A percentile compares a stretch with the other conserved stretches of the same genome.
These are phyloP conservation scores for Lycopodina hypogea DNA, from an alignment of 37 sponge, comb jelly and placozoan genomes.

Conservation along the genomic window DNA sequence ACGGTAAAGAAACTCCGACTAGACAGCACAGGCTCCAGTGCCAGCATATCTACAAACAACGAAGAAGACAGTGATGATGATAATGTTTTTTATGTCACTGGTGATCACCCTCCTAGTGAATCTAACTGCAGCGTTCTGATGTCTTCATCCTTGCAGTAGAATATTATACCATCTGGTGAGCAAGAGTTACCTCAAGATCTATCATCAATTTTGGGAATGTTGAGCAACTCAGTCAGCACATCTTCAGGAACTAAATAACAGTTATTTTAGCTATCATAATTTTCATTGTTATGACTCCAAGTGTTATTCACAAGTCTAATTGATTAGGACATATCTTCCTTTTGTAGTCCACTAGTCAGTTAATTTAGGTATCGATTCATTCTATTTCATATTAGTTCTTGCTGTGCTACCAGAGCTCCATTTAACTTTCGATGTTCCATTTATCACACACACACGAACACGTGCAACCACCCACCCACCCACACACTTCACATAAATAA, in stretches of 20 bases:
- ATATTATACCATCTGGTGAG: background rate
- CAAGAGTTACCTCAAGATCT: background rate
- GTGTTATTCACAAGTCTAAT: too few species aligned
- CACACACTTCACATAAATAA: too few species aligned
- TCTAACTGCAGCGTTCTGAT: background rate
- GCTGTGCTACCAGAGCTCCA: too few species aligned
- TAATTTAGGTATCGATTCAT: too few species aligned
- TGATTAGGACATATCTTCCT: too few species aligned
- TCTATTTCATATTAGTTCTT: too few species aligned
- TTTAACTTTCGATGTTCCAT: too few species aligned
- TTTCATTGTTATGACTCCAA: too few species aligned
- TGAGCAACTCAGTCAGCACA: conserved; percentile 4
- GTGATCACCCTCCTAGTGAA: background rate
- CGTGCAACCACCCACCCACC: too few species aligned
- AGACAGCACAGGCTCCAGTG: conserved; percentile 48
- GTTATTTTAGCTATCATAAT: too few species aligned
- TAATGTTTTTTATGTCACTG: background rate
- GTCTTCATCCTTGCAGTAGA: background rate
- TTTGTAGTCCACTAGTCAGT: too few species aligned
- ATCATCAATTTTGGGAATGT: conserved; percentile 3
- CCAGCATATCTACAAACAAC: background rate
- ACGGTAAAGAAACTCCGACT: conserved; percentile 18
- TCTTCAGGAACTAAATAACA: background rate
- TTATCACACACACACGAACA: too few species aligned
- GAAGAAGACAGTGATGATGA: background rate